phyloP scores from a whole-genome alignment of 2,888 invertebrate genomes.

The Zygogramma bicolorata region DNA sequence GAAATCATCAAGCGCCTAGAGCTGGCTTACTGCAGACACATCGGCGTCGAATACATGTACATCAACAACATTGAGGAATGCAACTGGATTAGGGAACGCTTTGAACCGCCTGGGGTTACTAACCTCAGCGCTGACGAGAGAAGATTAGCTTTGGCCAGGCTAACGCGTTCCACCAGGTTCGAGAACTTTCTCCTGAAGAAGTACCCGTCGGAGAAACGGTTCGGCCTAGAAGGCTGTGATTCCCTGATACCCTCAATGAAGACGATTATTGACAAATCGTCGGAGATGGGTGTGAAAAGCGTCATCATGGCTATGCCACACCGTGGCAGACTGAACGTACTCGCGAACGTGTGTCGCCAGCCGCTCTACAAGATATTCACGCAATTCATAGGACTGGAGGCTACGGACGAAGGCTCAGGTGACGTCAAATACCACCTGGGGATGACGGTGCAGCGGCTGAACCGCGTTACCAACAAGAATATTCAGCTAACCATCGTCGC shows the following conservation, averaged over 20 bases:
- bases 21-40: constrained; percentile 94
- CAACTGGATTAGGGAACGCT: constrained; percentile 96
- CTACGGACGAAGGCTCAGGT: constrained; percentile 89
- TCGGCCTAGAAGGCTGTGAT: constrained; percentile 98
- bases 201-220: constrained; percentile 98
- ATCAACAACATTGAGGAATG: constrained; percentile 98
- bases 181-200: constrained; percentile 98
- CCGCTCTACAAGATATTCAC: constrained; percentile 90
- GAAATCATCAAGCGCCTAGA: constrained; percentile 94
- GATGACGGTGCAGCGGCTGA: constrained; percentile 87
- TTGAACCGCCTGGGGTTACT: constrained; percentile 93
- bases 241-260: constrained; percentile 98
- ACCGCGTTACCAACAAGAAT: constrained; percentile 91
- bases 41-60: constrained; percentile 99
- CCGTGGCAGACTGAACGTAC: constrained; percentile 87
- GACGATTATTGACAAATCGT: constrained; percentile 95
- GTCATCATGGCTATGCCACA: constrained; percentile 95
- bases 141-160: constrained; percentile 90
- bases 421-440: constrained; percentile 94
- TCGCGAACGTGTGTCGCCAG: constrained; percentile 92
- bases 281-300: constrained; percentile 93
- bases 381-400: constrained; percentile 92
- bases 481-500: constrained; percentile 89
- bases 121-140: constrained; percentile 91
- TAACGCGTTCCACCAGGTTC: constrained; percentile 89